A percentile compares a stretch with the other conserved stretches of the same genome.
Conservation (phyloP, 2,888 invertebrate genomes). For the Orchesella flavescens region DNA sequence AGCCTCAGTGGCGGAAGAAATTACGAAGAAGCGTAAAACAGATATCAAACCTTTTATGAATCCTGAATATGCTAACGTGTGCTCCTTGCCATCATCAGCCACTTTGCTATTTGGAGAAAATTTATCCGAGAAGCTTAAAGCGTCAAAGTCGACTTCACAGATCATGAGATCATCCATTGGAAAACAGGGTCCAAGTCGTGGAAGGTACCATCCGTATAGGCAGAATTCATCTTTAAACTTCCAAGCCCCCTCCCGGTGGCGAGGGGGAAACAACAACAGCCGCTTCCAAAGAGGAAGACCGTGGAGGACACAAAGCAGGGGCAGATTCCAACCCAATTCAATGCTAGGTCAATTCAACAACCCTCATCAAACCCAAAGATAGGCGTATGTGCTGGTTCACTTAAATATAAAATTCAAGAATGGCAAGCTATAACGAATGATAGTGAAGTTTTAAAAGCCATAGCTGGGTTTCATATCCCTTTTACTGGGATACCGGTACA, state of each 20-base stretch:
- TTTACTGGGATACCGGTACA: neutral
- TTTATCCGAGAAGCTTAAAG: neutral
- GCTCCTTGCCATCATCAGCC: neutral
- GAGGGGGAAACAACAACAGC: neutral
- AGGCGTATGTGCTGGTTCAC: neutral
- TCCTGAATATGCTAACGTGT: neutral
- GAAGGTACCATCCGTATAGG: too few relatives aligned
- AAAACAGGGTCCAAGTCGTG: too few relatives aligned
- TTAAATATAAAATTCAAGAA: neutral
- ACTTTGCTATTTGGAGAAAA: neutral
- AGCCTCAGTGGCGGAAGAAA: neutral
- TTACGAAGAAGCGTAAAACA: neutral
- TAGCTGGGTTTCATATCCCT: neutral
- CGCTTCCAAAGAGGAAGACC: neutral
- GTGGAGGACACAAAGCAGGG: neutral
- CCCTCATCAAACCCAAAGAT: neutral
- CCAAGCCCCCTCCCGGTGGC: neutral
- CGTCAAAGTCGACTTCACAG: neutral
- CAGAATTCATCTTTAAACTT: neutral
- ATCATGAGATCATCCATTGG: neutral
- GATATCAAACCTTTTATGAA: neutral
- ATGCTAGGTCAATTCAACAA: too few relatives aligned
- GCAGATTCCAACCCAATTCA: too few relatives aligned
- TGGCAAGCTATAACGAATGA: constrained; percentile 6
- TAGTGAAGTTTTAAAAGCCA: neutral